Evolutionary conservation across 1,140 invertebrate species (phyloP).

Genomic region (Drosophila fuyamai): DNA sequence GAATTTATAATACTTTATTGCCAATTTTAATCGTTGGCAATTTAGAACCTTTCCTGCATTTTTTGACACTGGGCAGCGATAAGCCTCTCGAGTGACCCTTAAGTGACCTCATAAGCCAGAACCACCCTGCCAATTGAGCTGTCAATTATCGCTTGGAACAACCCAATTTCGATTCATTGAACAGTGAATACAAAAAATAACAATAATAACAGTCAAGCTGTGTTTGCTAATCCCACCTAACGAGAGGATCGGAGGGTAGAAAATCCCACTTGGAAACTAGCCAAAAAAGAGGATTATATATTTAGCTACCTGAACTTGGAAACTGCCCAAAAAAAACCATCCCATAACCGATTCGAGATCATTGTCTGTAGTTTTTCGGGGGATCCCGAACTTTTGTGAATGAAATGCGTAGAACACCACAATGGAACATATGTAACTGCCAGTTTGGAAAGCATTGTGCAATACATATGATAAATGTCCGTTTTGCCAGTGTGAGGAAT

Average conservation of each 20-base stretch:
- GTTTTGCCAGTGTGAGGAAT: constrained; percentile 18
- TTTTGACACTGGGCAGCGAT: constrained; percentile 14
- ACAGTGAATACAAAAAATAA: constrained; percentile 12
- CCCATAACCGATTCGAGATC: constrained; percentile 11
- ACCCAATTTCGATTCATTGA: constrained; percentile 44
- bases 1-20: too few species aligned
- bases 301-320: constrained; percentile 39
- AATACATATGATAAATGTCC: constrained; percentile 51
- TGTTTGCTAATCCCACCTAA: constrained; percentile 47
- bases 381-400: constrained; percentile 12
- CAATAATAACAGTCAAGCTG: constrained; percentile 53
- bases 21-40: neutral
- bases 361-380: constrained; percentile 13
- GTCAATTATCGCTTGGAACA: constrained; percentile 47
- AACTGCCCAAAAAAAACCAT: constrained; percentile 7
- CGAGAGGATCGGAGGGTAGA: constrained; percentile 26
- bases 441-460: constrained; percentile 45
- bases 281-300: constrained; percentile 25
- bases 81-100: constrained; percentile 40
- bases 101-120: constrained; percentile 48
- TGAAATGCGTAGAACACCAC: constrained; percentile 17
- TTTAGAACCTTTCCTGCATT: neutral
- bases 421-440: constrained; percentile 70
- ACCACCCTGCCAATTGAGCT: constrained; percentile 39
- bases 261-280: constrained; percentile 9